A percentile compares a stretch with the other conserved stretches of the same genome.
phyloP scores from a whole-genome alignment of 2,797 vertebrate genomes.

The Oreochromis grahami region DNA sequence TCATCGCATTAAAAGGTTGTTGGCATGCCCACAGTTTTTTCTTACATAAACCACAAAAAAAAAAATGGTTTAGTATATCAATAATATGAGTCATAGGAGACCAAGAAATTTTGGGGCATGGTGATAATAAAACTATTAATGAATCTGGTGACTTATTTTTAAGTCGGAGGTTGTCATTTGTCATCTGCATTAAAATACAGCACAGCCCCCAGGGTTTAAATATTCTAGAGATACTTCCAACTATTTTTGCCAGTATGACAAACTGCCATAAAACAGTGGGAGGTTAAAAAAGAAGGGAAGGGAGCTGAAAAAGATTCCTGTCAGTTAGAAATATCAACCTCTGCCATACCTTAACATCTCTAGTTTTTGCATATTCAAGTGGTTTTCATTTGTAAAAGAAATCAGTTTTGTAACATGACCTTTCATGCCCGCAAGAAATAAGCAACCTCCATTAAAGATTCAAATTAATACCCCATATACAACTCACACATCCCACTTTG shows the following conservation, averaged over 20 bases:
- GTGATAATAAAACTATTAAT: neutral
- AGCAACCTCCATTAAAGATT: neutral
- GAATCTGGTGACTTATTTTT: neutral
- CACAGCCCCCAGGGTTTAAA: neutral
- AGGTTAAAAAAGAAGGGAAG: neutral
- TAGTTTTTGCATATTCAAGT: neutral
- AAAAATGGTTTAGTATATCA: neutral
- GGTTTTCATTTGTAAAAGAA: neutral
- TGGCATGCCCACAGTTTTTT: neutral
- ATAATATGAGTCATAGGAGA: neutral
- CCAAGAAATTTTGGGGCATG: neutral
- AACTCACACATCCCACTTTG: neutral
- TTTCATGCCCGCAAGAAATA: neutral
- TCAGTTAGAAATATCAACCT: neutral
- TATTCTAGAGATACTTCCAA: neutral
- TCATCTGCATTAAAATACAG: neutral
- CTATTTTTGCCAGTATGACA: neutral
- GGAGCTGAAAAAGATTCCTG: neutral
- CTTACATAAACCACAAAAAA: neutral
- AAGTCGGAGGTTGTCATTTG: neutral
- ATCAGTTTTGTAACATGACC: neutral
- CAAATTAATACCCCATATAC: neutral
- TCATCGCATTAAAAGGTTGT: neutral
- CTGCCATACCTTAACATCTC: neutral
- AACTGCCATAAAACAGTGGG: neutral